Base-by-base conservation (phyloP, 2,113 vertebrate genomes). In the Cathartes aura region DNA sequence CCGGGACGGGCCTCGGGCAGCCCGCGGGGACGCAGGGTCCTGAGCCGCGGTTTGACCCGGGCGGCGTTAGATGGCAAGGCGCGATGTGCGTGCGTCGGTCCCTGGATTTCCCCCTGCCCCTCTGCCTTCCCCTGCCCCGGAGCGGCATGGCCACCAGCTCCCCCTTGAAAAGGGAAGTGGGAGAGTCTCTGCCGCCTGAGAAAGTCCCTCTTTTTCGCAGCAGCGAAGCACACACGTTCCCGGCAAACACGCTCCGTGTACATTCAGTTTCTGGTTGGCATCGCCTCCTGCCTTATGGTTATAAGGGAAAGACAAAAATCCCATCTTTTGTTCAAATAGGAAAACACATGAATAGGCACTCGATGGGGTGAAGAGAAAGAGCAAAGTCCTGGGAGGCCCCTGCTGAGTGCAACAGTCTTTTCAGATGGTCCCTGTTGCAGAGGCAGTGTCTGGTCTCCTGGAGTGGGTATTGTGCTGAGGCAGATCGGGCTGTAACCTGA, bases 311-410 rank as follows among this genome's bases (percentile, higher is more conserved):
- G 68, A 26, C 59, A 47, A 90, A 66, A 76, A 66, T 23, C 43
- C 15, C 21, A n/a, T 93, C 73, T 94, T 96, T 92, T 95, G 82
- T 96, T 94, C 53, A 74, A 87, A 74, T 79, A 38, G 73, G 43
- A 81, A 89, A 91, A 53, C 22, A 84, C 94, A 71, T 58, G 29
- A 89, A 43, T 64, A 73, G 47, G 29, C 29, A 26, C 15, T 75
- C n/a, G 24, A 56, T 24, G 60, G 56, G 60, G 53, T 59, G 32
- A 87, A 74, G 80, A 55, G 89, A 87, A 83, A 60, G 82, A 55
- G 64, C 43, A 38, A 36, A 76, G 93, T 89, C 83, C 70, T 40
- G 27, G 45, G 83, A 82, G 84, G 38, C 6, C n/a, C n/a, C 43
- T 50, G 34, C 64, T 20, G 56, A 55, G 58, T 15, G 53, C 15